Evolutionary conservation across 1,140 invertebrate genomes (phyloP), one percentile per base, ranked within the genome.

Genomic region (Plutomurus gul): DNA sequence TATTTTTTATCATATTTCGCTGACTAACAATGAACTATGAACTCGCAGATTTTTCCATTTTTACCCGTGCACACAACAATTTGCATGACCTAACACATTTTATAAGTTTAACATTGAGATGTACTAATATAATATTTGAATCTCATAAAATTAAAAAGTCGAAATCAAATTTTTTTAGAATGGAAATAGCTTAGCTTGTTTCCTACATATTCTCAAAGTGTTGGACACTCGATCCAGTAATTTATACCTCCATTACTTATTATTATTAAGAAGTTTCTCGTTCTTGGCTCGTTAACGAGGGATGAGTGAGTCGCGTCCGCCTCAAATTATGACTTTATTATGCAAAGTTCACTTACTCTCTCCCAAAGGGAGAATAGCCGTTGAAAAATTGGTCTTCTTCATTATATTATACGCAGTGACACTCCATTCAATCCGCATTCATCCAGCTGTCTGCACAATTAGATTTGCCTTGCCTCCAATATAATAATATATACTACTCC

Each of bases 321-420:
- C 22, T 16, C 11, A 65, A 65, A 65, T 65, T 65, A 65, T 65
- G 56, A 65, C 56, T 65, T 65, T 65, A 65, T 65, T 65, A 65
- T 65, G 56, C 56, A 65, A 65, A 65, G 56, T 65, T 65, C 11
- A 27, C 30, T 27, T 13, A 43, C 39, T 3, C 39, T 43, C n/a
- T 43, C 11, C 7, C n/a, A 13, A 27, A 33, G 27, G 5, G 27
- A 65, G 56, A 65, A 65, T 65, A 33, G 27, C 22, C 16, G 56
- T 33, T 65, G 56, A 65, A n/a, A 65, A 65, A 65, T 65, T 65
- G 56, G 30, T 65, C 56, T 65, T 65, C 56, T 16, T 65, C 56
- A 65, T 65, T 65, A 16, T 65, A 65, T 65, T 27, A 65, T 65
- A 65, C 30, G 56, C 56, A 65, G 27, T 65, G 56, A 65, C 56